phyloP scores from a whole-genome alignment of 2,797 vertebrate genomes.

The Sebastes hubbsi region DNA sequence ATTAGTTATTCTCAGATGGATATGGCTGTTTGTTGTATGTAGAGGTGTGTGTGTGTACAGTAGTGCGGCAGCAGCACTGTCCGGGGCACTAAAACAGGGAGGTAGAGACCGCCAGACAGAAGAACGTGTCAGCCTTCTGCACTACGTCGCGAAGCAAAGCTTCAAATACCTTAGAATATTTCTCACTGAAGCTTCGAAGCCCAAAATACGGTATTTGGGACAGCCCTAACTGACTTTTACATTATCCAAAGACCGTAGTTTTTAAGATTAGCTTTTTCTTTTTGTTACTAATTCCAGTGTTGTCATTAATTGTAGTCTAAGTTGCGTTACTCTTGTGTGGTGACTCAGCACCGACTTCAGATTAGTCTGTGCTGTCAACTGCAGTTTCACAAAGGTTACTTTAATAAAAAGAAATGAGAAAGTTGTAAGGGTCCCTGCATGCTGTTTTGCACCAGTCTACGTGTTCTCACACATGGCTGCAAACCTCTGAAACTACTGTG shows the following conservation, averaged over 20 bases:
- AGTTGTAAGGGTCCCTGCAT: neutral
- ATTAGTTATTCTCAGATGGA: too few relatives aligned
- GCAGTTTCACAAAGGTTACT: neutral
- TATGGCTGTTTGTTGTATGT: too few relatives aligned
- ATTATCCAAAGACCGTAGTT: neutral
- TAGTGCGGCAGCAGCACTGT: too few relatives aligned
- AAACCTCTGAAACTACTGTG: neutral
- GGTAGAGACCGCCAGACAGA: too few relatives aligned
- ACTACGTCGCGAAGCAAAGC: too few relatives aligned
- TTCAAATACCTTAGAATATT: too few relatives aligned
- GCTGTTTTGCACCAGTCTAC: neutral
- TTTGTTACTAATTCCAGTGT: neutral
- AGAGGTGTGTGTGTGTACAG: too few relatives aligned
- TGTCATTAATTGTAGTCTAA: neutral
- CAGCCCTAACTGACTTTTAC: too few relatives aligned
- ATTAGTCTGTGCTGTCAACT: neutral
- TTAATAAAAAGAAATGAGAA: neutral
- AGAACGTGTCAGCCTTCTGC: too few relatives aligned
- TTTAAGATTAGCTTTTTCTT: neutral
- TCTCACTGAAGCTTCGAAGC: too few relatives aligned
- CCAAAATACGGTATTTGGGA: too few relatives aligned
- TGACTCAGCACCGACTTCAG: neutral
- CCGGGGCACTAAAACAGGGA: too few relatives aligned
- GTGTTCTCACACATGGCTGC: neutral
- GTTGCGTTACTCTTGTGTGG: neutral